These are phyloP conservation scores for Rattus rattus DNA, from an alignment of 2,113 vertebrate genomes.

Conservation along the genomic window DNA sequence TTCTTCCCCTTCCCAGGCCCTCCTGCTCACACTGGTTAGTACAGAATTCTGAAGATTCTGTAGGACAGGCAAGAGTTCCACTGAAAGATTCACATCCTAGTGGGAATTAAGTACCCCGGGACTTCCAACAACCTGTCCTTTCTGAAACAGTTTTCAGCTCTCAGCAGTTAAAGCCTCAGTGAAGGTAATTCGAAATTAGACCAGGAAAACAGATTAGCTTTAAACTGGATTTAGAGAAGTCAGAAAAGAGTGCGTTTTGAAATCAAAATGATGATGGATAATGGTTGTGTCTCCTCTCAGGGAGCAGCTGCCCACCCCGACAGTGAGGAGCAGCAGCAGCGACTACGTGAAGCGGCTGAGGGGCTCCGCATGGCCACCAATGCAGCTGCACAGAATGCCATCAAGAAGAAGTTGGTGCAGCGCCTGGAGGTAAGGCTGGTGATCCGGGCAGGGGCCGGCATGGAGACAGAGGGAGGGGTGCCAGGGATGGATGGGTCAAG, in stretches of 20 bases:
- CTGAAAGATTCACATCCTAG: neutral
- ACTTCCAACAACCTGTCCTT: neutral
- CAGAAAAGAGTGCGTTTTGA: neutral
- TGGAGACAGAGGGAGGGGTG: neutral
- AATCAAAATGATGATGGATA: too few relatives aligned
- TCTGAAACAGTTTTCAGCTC: neutral
- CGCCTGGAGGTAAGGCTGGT: conserved; percentile 92
- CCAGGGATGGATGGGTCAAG: rapidly evolving
- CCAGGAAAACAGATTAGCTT: conserved; percentile 4
- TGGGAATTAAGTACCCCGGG: neutral
- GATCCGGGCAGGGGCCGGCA: rapidly evolving
- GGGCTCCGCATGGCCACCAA: conserved; percentile 98
- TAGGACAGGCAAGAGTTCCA: neutral
- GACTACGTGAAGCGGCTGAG: conserved; percentile 95
- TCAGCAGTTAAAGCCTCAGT: neutral
- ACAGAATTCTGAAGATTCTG: neutral
- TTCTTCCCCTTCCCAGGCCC: neutral
- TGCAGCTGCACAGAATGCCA: conserved; percentile 95
- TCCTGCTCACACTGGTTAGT: neutral
- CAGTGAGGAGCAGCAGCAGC: conserved; percentile 98
- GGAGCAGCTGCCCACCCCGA: conserved; percentile 98
- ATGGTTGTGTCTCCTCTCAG: conserved; percentile 80
- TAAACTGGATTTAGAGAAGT: neutral
- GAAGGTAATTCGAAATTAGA: neutral
- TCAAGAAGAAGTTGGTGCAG: conserved; percentile 98